phyloP scores from a whole-genome alignment of 2,888 invertebrate genomes.

The Diplazon laetatorius region DNA sequence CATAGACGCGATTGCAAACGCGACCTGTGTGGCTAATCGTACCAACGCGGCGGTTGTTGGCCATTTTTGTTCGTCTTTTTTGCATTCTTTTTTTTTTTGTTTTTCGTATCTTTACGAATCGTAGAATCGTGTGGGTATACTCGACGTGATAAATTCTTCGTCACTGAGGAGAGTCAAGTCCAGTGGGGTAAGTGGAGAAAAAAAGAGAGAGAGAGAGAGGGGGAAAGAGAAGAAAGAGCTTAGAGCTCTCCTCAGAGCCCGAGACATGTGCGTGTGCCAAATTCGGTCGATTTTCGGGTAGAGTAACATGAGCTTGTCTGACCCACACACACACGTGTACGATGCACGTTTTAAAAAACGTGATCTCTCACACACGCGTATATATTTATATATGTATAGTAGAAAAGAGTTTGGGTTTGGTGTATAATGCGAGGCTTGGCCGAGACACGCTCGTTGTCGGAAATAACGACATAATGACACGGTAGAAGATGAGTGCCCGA shows the following conservation, averaged over 20 bases:
- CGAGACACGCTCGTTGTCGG: slow-evolving; percentile 81
- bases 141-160: slow-evolving; percentile 22
- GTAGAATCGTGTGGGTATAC: background rate
- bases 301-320: background rate
- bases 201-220: too few species aligned
- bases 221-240: background rate
- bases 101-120: slow-evolving; percentile 8
- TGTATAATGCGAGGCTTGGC: slow-evolving; percentile 63
- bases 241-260: background rate
- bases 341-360: slow-evolving; percentile 16
- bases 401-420: slow-evolving; percentile 36
- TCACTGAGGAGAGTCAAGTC: slow-evolving; percentile 2
- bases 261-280: slow-evolving; percentile 12
- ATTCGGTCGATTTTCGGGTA: slow-evolving; percentile 30
- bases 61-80: background rate
- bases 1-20: slow-evolving; percentile 47
- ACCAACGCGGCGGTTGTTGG: background rate
- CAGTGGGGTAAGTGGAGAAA: background rate
- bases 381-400: too few species aligned
- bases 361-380: slow-evolving; percentile 45
- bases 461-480: slow-evolving; percentile 82
- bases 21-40: slow-evolving; percentile 51
- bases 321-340: background rate
- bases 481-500: slow-evolving; percentile 79
- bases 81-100: background rate